These are phyloP conservation scores for Rallus crepitans DNA, from an alignment of 2,797 vertebrate species.

Conservation along the genomic window DNA sequence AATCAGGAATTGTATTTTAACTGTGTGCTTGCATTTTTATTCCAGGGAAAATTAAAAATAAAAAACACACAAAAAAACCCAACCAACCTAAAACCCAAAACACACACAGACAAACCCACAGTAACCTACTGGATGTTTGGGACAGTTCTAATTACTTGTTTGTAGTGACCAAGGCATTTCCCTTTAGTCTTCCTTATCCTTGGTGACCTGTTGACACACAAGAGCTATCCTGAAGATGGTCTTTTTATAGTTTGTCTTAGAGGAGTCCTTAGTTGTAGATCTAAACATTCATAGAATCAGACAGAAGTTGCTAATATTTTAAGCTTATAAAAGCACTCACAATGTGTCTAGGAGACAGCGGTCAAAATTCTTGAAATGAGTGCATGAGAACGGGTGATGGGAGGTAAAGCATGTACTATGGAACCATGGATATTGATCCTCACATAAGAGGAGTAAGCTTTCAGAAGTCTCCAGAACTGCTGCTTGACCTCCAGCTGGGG, in stretches of 20 bases:
- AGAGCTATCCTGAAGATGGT: not conserved
- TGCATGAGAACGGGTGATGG: not conserved
- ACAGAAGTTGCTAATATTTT: not conserved
- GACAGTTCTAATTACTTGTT: not conserved
- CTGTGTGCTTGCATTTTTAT: not conserved
- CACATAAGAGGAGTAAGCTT: not conserved
- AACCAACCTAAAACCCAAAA: too few species aligned
- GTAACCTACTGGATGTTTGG: not conserved
- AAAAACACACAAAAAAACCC: too few species aligned
- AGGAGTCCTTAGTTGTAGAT: not conserved
- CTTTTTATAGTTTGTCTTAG: not conserved
- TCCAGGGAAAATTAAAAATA: not conserved
- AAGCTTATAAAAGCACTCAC: not conserved
- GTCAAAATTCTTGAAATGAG: not conserved
- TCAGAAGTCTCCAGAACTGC: not conserved
- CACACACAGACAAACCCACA: too few species aligned
- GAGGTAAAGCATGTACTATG: not conserved
- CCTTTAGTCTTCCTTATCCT: not conserved
- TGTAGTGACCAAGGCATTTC: not conserved
- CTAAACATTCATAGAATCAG: not conserved
- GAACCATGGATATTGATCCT: not conserved
- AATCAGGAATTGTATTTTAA: not conserved
- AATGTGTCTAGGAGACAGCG: not conserved
- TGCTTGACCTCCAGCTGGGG: not conserved
- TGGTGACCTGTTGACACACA: not conserved